Conservation (phyloP, 2,888 invertebrate species). For the Apamea sordens region DNA sequence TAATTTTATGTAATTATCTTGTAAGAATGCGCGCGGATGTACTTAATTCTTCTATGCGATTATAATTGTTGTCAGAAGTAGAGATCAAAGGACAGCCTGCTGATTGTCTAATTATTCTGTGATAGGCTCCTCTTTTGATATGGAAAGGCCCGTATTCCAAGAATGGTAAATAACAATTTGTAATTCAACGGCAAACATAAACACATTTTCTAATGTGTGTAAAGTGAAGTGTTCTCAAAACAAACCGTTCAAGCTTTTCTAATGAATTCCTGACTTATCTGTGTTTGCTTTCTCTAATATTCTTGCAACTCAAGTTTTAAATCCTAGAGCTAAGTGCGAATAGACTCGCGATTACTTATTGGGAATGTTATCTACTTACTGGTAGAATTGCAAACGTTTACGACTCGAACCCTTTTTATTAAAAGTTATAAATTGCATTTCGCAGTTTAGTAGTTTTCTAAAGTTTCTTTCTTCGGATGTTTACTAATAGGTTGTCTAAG, state of each 20-base stretch:
- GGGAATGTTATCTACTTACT: conserved; percentile 6
- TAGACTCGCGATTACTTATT: conserved; percentile 13
- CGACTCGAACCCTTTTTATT: not conserved
- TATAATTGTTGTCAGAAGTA: conserved; percentile 28
- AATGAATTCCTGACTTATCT: conserved; percentile 55
- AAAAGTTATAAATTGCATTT: not conserved
- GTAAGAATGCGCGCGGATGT: conserved; percentile 44
- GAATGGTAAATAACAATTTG: conserved; percentile 51
- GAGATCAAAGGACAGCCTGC: conserved; percentile 38
- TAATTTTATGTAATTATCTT: conserved; percentile 40
- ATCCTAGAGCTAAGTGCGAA: conserved; percentile 35
- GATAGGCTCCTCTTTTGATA: conserved; percentile 21
- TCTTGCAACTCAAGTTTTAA: conserved; percentile 45
- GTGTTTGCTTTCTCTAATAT: conserved; percentile 54
- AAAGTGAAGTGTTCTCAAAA: conserved; percentile 56
- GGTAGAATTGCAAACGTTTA: conserved; percentile 4
- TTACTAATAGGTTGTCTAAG: not conserved
- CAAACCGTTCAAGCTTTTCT: conserved; percentile 52
- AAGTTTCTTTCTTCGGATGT: too few species aligned
- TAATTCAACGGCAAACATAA: conserved; percentile 50
- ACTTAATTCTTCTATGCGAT: conserved; percentile 40
- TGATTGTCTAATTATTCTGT: conserved; percentile 35
- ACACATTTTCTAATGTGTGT: conserved; percentile 56
- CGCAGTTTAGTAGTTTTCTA: not conserved
- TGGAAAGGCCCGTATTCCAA: conserved; percentile 15